Evolutionary conservation across 2,113 vertebrate genomes (phyloP).

Genomic region (Candoia aspera): DNA sequence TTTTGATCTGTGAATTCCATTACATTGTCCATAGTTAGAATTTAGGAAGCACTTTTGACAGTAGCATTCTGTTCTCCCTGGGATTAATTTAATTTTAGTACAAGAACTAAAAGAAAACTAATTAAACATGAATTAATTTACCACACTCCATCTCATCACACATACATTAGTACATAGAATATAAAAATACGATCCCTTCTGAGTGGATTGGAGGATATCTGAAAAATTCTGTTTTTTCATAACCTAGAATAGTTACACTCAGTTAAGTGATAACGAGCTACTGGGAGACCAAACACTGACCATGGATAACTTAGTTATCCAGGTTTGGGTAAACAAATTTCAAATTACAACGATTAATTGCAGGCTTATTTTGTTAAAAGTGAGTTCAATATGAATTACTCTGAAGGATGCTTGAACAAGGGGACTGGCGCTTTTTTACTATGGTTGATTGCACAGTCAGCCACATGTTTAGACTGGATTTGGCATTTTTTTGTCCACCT

Average conservation of each 20-base stretch:
- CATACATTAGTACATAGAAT: slow-evolving; percentile 32
- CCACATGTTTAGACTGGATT: too few relatives aligned
- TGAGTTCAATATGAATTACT: background rate
- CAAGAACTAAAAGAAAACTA: slow-evolving; percentile 43
- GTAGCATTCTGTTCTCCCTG: slow-evolving; percentile 30
- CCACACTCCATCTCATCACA: slow-evolving; percentile 54
- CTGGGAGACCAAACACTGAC: background rate
- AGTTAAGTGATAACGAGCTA: background rate
- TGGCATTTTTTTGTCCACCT: too few relatives aligned
- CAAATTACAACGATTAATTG: background rate
- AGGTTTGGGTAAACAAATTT: background rate
- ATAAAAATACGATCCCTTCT: slow-evolving; percentile 3
- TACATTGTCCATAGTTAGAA: slow-evolving; percentile 36
- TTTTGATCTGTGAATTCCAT: background rate
- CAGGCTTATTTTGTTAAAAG: background rate
- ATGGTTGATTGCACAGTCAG: too few relatives aligned
- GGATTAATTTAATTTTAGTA: slow-evolving; percentile 7
- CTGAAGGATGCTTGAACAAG: background rate
- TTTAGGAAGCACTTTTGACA: background rate
- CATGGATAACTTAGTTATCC: background rate
- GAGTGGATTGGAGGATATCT: background rate
- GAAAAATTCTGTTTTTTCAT: background rate
- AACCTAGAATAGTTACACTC: background rate
- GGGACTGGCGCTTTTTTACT: background rate
- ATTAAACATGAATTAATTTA: slow-evolving; percentile 56